These are phyloP conservation scores for Camponotus fellah DNA, from an alignment of 2,888 invertebrate genomes.

Conservation along the genomic window DNA sequence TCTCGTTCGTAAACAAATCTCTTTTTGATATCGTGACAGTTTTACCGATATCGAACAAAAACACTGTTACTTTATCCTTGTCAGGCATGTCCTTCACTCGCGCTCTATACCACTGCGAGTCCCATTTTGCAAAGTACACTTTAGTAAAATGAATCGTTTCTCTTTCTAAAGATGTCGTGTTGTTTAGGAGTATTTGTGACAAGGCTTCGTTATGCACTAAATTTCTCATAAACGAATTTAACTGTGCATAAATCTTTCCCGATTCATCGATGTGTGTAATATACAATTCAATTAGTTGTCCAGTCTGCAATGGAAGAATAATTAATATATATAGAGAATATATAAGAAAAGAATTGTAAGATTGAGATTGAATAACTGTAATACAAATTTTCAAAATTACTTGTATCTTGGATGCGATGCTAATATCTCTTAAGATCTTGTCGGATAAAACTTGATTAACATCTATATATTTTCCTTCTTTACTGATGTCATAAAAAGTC, in stretches of 20 bases:
- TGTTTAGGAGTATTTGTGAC: slow-evolving; percentile 59
- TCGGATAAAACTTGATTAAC: slow-evolving; percentile 89
- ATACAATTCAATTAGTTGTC: slow-evolving; percentile 80
- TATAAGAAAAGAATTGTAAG: not conserved
- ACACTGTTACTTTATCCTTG: slow-evolving; percentile 85
- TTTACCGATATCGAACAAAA: slow-evolving; percentile 88
- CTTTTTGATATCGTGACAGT: slow-evolving; percentile 85
- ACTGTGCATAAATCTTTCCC: slow-evolving; percentile 86
- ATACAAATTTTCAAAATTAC: slow-evolving; percentile 43
- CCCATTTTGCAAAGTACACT: slow-evolving; percentile 87
- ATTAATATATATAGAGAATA: not conserved
- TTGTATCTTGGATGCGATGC: slow-evolving; percentile 83
- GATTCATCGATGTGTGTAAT: slow-evolving; percentile 84
- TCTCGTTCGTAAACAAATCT: slow-evolving; percentile 85
- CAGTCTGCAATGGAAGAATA: slow-evolving; percentile 43
- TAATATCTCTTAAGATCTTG: slow-evolving; percentile 86
- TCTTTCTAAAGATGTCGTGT: slow-evolving; percentile 59
- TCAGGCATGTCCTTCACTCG: slow-evolving; percentile 84
- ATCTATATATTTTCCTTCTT: slow-evolving; percentile 88
- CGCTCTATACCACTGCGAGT: slow-evolving; percentile 86
- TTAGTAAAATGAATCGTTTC: slow-evolving; percentile 76
- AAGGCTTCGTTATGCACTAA: slow-evolving; percentile 78
- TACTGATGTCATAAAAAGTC: slow-evolving; percentile 90
- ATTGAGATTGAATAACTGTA: not conserved
- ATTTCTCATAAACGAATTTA: slow-evolving; percentile 82